Percentiles rank a stretch among this genome's conserved stretches.
Conservation (phyloP, 1,140 invertebrate genomes). For the Dinothrombium tinctorium region DNA sequence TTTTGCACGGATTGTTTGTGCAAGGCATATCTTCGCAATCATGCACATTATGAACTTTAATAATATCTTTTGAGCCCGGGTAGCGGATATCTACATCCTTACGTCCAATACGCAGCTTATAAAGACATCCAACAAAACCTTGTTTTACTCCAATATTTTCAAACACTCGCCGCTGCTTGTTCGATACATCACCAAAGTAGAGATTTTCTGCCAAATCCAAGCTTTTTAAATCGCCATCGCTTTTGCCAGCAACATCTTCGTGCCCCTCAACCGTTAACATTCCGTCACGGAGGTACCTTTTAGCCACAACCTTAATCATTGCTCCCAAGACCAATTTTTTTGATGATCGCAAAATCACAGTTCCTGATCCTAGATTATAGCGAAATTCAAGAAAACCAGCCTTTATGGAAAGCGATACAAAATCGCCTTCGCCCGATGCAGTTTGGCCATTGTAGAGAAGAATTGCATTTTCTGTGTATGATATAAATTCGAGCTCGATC, state of each 20-base stretch:
- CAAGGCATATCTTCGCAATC: constrained; percentile 9
- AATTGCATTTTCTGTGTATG: constrained; percentile 60
- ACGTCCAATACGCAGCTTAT: not conserved
- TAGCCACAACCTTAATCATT: constrained; percentile 52
- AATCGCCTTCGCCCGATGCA: constrained; percentile 40
- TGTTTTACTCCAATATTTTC: constrained; percentile 55
- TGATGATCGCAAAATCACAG: constrained; percentile 43
- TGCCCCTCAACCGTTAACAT: constrained; percentile 53
- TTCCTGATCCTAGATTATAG: constrained; percentile 34
- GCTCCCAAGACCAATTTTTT: constrained; percentile 45
- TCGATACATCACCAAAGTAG: constrained; percentile 54
- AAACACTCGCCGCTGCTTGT: constrained; percentile 36
- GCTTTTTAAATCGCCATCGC: constrained; percentile 48
- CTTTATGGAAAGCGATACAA: constrained; percentile 50
- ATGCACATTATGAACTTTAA: not conserved
- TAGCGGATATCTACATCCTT: not conserved
- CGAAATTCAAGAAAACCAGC: constrained; percentile 21
- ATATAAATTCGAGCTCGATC: constrained; percentile 67
- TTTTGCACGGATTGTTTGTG: constrained; percentile 36
- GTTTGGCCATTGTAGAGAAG: constrained; percentile 70
- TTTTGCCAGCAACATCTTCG: constrained; percentile 50
- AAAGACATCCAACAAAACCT: constrained; percentile 59
- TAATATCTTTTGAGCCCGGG: not conserved
- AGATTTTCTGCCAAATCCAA: constrained; percentile 56
- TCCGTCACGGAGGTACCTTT: constrained; percentile 57